Conservation (phyloP, 2,888 invertebrate species). For the Spodoptera picta region DNA sequence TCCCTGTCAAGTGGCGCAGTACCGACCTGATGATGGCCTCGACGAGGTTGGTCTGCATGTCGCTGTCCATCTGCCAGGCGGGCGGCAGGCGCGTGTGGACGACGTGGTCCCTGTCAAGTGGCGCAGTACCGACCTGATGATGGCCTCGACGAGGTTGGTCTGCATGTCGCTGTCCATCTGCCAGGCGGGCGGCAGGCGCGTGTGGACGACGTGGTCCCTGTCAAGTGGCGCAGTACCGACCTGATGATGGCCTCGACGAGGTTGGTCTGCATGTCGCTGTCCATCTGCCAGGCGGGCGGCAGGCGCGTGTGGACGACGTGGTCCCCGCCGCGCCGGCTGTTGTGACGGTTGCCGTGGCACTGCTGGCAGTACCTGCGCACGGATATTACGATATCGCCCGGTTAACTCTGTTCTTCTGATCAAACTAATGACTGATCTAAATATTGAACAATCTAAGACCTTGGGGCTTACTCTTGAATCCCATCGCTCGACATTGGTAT, state of each 20-base stretch:
- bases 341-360: constrained; percentile 96
- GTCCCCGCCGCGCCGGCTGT: constrained; percentile 95
- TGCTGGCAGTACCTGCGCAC: constrained; percentile 93
- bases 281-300: constrained; percentile 96
- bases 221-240: constrained; percentile 63
- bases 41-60: constrained; percentile 97
- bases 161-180: constrained; percentile 97
- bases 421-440: no score
- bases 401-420: no score
- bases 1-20: constrained; percentile 87
- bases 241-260: constrained; percentile 97
- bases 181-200: constrained; percentile 95
- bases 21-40: constrained; percentile 94
- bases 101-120: constrained; percentile 93
- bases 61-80: constrained; percentile 96
- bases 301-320: constrained; percentile 96
- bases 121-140: constrained; percentile 88
- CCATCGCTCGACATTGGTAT: no score
- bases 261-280: constrained; percentile 96
- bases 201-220: constrained; percentile 96
- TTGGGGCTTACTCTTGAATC: no score
- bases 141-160: constrained; percentile 97
- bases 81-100: constrained; percentile 95
- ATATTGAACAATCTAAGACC: no score
- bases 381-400: background rate